Percentiles rank a stretch among this genome's conserved stretches.
These are phyloP conservation scores for Nanorana parkeri DNA, from an alignment of 2,113 vertebrate genomes.

Conservation along the genomic window DNA sequence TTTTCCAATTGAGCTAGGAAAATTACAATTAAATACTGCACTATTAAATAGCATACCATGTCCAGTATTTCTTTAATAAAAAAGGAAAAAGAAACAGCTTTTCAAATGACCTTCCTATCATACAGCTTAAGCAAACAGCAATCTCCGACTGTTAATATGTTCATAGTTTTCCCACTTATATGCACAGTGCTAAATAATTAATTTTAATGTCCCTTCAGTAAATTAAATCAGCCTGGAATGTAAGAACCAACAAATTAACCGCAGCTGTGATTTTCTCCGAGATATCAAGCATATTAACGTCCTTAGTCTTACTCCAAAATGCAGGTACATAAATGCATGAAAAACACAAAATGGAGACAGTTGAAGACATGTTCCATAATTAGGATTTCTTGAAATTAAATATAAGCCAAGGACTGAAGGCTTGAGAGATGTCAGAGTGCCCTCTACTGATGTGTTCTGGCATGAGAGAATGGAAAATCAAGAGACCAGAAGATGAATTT, in stretches of 20 bases:
- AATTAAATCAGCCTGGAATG: constrained; percentile 56
- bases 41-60: not conserved
- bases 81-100: not conserved
- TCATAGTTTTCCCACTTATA: constrained; percentile 47
- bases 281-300: constrained; percentile 56
- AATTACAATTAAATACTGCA: constrained; percentile 3
- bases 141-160: constrained; percentile 49
- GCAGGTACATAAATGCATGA: constrained; percentile 54
- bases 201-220: constrained; percentile 58
- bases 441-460: constrained; percentile 32
- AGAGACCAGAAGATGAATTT: not conserved
- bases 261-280: constrained; percentile 55
- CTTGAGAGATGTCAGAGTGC: constrained; percentile 34
- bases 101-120: constrained; percentile 32
- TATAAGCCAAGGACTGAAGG: not conserved
- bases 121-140: constrained; percentile 45
- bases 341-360: constrained; percentile 58
- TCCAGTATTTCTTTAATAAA: constrained; percentile 4
- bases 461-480: not conserved
- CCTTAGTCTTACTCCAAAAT: constrained; percentile 42
- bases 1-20: not conserved
- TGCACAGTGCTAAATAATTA: constrained; percentile 55
- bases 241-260: constrained; percentile 57
- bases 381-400: constrained; percentile 55
- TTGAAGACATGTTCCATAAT: constrained; percentile 56